Evolutionary conservation across 2,797 vertebrate genomes (phyloP).

Genomic region (Fistularia commersonii): DNA sequence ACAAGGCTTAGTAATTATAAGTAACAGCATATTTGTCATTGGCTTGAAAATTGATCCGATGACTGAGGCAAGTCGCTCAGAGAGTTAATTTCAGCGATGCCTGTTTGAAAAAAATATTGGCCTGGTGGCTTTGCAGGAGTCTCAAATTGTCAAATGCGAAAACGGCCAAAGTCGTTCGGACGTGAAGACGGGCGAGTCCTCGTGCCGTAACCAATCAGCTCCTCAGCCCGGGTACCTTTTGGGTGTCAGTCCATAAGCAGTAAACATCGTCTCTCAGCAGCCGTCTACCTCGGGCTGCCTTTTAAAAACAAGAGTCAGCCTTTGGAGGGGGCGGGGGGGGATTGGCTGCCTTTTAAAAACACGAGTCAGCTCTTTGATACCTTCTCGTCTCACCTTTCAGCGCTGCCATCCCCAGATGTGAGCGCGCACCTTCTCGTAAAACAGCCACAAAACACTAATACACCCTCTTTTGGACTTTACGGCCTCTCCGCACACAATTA

Average conservation of each 20-base stretch:
- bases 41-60: constrained; percentile 1
- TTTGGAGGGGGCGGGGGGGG: constrained; percentile 38
- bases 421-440: constrained; percentile 68
- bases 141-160: constrained; percentile 46
- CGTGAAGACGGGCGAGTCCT: constrained; percentile 54
- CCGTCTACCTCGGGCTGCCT: constrained; percentile 54
- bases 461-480: constrained; percentile 67
- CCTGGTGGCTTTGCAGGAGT: constrained; percentile 31
- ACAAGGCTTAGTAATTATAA: constrained; percentile 24
- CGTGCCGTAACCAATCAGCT: constrained; percentile 61
- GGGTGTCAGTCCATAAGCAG: constrained; percentile 67
- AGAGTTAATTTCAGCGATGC: constrained; percentile 16
- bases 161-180: constrained; percentile 46
- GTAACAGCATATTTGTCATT: neutral
- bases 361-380: constrained; percentile 72
- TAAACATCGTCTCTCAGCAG: constrained; percentile 68
- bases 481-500: constrained; percentile 67
- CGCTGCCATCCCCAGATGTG: constrained; percentile 56
- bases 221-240: constrained; percentile 58
- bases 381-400: constrained; percentile 69
- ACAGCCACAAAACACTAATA: constrained; percentile 68
- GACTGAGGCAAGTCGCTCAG: constrained; percentile 3
- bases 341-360: constrained; percentile 60
- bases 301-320: constrained; percentile 70
- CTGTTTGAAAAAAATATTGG: constrained; percentile 29